Base-by-base conservation (phyloP, 2,113 vertebrate genomes). In the Oryzias curvinotus region DNA sequence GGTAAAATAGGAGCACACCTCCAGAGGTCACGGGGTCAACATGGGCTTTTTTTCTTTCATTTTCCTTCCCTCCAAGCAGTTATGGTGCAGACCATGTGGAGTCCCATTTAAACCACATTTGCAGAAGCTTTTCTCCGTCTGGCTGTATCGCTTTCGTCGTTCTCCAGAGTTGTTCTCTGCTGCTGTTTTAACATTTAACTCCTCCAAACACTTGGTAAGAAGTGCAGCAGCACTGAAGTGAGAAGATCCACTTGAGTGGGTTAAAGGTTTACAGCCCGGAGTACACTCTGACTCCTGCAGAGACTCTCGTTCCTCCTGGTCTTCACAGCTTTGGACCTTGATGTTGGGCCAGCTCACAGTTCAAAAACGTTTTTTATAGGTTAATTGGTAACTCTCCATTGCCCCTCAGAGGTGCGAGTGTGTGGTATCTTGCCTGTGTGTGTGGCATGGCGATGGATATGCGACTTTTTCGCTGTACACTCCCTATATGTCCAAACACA, bases 1-100 rank as follows among this genome's bases (percentile, higher is more conserved):
- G 77, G 87, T 83, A 90, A 90, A 90, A 80, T 80, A 80, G 75
- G 62, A 81, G 65, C 77, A 62, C 5, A 25, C 73, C 85, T 75
- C 77, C 62, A 73, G 75, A 69, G 83, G 91, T 89, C 72, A 73
- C 18, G 18, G 64, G 88, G 83, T 87, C 88, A 89, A 63, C 28
- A 50, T 67, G 75, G 62, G 73, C 62, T 89, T 83, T 85, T 85
- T 75, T 69, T 67, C 62, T 63, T 73, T 65, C 16, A 30, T 62
- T 52, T 63, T 67, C 18, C 26, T 66, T 42, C 47, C 45, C 28
- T 62, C 26, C 54, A 36, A 57, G 61, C 64, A 26, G 59, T 70
- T 56, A 51, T 44, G 68, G 54, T 57, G 28, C 44, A 26, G 53
- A 48, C 47, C 60, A 14, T 59, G 68, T 55, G 57, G 48, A 75